phyloP scores from a whole-genome alignment of 2,797 vertebrate species.

The Megaceryle alcyon region DNA sequence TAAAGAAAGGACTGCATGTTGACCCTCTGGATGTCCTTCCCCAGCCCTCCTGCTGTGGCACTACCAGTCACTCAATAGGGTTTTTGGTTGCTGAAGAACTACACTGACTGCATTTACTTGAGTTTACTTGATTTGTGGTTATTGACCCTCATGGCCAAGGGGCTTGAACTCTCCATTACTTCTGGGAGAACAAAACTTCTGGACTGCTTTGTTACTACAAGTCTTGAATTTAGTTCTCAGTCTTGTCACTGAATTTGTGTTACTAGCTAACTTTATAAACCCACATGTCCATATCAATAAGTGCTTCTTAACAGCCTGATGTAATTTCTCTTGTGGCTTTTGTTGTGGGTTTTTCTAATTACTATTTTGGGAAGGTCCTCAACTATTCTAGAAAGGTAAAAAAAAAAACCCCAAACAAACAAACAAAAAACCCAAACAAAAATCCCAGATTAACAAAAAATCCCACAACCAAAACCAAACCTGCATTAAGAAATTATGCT shows the following conservation, averaged over 20 bases:
- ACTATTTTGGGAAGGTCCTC: not conserved
- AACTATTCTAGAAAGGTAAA: not conserved
- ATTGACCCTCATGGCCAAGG: not conserved
- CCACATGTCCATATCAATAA: not conserved
- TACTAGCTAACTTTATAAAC: not conserved
- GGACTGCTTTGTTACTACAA: not conserved
- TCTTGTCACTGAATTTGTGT: not conserved
- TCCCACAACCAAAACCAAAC: not conserved
- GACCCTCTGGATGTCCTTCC: not conserved
- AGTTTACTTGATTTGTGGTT: not conserved
- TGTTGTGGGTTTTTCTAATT: not conserved
- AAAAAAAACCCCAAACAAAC: not conserved
- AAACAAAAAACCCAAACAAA: too few species aligned
- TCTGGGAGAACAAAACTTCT: not conserved
- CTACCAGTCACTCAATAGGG: not conserved
- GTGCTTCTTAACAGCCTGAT: not conserved
- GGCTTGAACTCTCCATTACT: not conserved
- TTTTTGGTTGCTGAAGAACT: not conserved
- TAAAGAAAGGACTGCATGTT: not conserved
- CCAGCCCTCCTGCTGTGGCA: not conserved
- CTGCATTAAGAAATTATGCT: not conserved
- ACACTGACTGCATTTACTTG: rapidly evolving
- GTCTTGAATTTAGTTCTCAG: not conserved
- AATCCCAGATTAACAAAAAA: too few species aligned
- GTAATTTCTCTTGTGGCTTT: not conserved